Conservation (phyloP, 2,797 vertebrate genomes). For the Xerus rutilus region DNA sequence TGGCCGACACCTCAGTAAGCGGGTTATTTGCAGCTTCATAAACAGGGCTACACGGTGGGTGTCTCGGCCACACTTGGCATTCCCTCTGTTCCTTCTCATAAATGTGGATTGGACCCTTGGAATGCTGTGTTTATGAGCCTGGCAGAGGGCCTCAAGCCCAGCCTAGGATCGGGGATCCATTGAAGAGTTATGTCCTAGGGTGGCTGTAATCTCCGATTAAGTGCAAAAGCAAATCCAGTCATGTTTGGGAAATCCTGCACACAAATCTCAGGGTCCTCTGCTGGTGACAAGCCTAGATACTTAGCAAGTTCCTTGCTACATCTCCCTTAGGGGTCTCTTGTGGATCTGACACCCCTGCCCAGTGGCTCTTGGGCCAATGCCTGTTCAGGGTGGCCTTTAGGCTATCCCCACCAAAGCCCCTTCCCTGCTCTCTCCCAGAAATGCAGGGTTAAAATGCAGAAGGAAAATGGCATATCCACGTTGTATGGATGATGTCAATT, state of each 20-base stretch:
- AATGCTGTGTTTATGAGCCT: not conserved
- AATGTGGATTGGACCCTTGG: conserved; percentile 50
- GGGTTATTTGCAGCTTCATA: conserved; percentile 82
- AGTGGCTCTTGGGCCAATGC: not conserved
- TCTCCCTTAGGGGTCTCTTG: not conserved
- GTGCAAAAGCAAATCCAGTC: not conserved
- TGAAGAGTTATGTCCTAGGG: conserved; percentile 13
- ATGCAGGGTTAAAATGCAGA: not conserved
- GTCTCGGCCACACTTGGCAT: not conserved
- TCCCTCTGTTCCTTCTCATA: conserved; percentile 9
- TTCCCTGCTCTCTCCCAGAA: not conserved
- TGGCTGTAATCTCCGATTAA: not conserved
- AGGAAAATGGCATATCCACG: not conserved
- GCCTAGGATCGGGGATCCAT: not conserved
- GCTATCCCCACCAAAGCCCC: not conserved
- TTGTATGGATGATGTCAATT: not conserved
- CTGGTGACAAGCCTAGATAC: fast-evolving
- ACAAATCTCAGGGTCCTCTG: not conserved
- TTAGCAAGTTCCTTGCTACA: not conserved
- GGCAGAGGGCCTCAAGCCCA: conserved; percentile 14
- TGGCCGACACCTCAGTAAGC: not conserved
- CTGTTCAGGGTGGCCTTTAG: not conserved
- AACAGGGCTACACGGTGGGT: conserved; percentile 38
- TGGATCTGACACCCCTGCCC: not conserved
- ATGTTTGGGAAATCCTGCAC: not conserved